Evolutionary conservation across 2,888 invertebrate genomes (phyloP).

Genomic region (Teleogryllus oceanicus): DNA sequence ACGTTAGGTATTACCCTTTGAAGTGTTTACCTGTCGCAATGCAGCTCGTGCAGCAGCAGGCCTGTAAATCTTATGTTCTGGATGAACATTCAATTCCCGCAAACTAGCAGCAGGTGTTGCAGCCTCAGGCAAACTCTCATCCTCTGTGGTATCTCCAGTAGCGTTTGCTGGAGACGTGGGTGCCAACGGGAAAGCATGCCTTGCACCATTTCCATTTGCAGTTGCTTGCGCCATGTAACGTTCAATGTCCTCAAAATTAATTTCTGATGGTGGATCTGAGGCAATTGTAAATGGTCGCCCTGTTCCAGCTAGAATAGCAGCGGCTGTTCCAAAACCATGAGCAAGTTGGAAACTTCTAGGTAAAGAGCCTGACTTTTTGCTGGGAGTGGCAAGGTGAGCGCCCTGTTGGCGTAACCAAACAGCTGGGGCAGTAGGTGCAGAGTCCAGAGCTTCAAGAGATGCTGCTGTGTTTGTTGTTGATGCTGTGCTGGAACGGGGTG

Average conservation of each 20-base stretch:
- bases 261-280: slow-evolving; percentile 64
- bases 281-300: slow-evolving; percentile 69
- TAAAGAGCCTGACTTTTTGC: slow-evolving; percentile 71
- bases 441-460: slow-evolving; percentile 39
- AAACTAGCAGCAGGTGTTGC: slow-evolving; percentile 49
- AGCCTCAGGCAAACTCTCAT: slow-evolving; percentile 45
- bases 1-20: slow-evolving; percentile 38
- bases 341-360: slow-evolving; percentile 73
- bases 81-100: slow-evolving; percentile 60
- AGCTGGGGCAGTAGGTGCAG: slow-evolving; percentile 59
- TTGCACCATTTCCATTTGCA: not conserved
- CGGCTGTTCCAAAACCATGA: slow-evolving; percentile 48
- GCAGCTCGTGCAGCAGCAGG: slow-evolving; percentile 41
- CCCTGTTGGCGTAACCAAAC: slow-evolving; percentile 70
- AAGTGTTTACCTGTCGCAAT: slow-evolving; percentile 39
- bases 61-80: slow-evolving; percentile 67
- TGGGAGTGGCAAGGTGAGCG: slow-evolving; percentile 62
- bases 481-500: not conserved
- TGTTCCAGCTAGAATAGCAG: not conserved
- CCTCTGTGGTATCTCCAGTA: slow-evolving; percentile 43
- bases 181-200: slow-evolving; percentile 37
- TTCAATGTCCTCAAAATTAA: slow-evolving; percentile 65
- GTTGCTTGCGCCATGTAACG: slow-evolving; percentile 46
- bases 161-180: slow-evolving; percentile 25
- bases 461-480: slow-evolving; percentile 30